Base-by-base conservation (phyloP, 1,140 invertebrate genomes). In the Bombus difficillimus region DNA sequence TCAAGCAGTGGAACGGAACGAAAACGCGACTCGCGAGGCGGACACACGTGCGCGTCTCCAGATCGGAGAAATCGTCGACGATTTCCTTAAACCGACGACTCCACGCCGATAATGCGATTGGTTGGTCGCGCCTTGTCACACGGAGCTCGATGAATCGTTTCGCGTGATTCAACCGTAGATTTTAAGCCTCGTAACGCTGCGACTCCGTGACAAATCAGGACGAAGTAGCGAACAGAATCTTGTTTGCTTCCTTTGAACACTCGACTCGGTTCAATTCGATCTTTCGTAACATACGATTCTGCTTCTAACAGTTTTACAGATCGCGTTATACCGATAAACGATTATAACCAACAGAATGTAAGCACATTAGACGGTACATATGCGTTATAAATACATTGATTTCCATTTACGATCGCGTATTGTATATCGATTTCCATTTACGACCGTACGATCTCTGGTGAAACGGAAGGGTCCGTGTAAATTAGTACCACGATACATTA, bases 1-100 rank as follows among this genome's bases (percentile, higher is more conserved):
- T 95, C 94, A 94, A 93, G 85, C 93, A 93, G 87, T 94, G 92
- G 88, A 79, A 90, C 90, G 93, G 94, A 94, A 95, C 94, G 92
- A 64, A 37, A 83, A 88, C 82, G 81, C 76, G 83, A 88, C 71
- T 53, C 77, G 80, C 85, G 78, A 84, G 32, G 3, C 32, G 73
- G 64, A 77, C 69, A 62, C 72, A 74, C 86, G 82, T 72, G 83
- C 34, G 22, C 66, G 32, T 47, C 10, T 8, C 3, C 4, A 69
- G 69, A 71, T 41, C 57, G 57, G 80, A 92, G 75, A 91, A 91
- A 92, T 92, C 84, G 85, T 64, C 71, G 86, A 64, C 92, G 86
- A 92, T 92, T 92, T 90, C 90, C 92, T 92, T 90, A 92, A 92
- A 92, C 72, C 87, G 79, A 68, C 66, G 85, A 53, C 87, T 77